Evolutionary conservation across 2,888 invertebrate species (phyloP).

Genomic region (Argyra leucocephala): DNA sequence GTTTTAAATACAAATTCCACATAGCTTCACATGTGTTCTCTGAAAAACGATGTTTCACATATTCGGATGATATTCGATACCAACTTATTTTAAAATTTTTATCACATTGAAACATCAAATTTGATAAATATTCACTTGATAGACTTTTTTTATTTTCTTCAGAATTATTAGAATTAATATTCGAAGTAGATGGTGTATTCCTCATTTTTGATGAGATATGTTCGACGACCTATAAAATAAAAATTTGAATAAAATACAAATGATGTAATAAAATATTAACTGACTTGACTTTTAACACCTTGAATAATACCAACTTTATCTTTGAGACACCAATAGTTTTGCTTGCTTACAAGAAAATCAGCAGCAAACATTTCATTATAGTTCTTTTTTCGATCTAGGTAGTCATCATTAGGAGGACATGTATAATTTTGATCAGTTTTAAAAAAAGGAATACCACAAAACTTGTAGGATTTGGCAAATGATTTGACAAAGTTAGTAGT

Average conservation of each 20-base stretch:
- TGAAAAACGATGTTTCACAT: constrained; percentile 49
- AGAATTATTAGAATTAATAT: not conserved
- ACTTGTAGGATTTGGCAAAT: constrained; percentile 32
- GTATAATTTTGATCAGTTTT: constrained; percentile 50
- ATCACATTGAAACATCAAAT: not conserved
- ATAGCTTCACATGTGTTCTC: constrained; percentile 56
- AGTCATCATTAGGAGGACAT: constrained; percentile 53
- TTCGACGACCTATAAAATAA: not conserved
- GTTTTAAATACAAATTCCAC: constrained; percentile 64
- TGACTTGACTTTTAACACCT: constrained; percentile 44
- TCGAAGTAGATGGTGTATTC: not conserved
- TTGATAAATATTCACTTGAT: not conserved
- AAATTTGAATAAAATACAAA: constrained; percentile 13
- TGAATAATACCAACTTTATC: constrained; percentile 50
- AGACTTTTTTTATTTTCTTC: not conserved
- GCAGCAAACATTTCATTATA: constrained; percentile 44
- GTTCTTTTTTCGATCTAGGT: constrained; percentile 41
- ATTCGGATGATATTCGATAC: constrained; percentile 33
- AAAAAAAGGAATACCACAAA: constrained; percentile 57
- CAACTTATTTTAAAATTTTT: constrained; percentile 36
- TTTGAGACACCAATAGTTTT: constrained; percentile 48
- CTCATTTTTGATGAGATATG: not conserved
- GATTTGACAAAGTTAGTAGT: constrained; percentile 21
- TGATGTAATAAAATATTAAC: constrained; percentile 10
- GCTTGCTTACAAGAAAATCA: constrained; percentile 38